Evolutionary conservation across 2,888 invertebrate genomes (phyloP).

Genomic region (Orgyia antiqua): DNA sequence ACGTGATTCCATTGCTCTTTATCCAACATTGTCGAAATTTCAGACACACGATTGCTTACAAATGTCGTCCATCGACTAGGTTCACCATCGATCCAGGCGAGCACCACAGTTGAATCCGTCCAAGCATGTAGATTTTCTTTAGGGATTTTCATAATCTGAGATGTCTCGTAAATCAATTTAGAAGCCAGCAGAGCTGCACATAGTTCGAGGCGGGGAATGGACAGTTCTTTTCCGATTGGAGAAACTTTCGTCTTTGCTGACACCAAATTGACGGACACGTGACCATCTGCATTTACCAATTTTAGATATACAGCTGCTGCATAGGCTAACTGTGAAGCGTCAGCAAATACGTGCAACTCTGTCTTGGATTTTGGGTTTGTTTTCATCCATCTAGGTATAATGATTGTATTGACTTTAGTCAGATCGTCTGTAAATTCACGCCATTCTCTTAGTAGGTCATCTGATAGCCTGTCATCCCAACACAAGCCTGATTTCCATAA

Average conservation of each 20-base stretch:
- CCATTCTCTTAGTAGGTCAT: constrained; percentile 1
- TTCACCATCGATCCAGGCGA: constrained; percentile 1
- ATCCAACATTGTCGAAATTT: background rate
- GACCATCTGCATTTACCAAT: background rate
- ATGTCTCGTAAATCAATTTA: constrained; percentile 4
- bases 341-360: background rate
- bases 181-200: constrained; percentile 6
- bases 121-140: background rate
- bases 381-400: constrained; percentile 1
- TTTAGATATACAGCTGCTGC: background rate
- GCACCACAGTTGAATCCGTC: no score
- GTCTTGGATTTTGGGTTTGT: background rate
- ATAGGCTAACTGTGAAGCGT: constrained; percentile 1
- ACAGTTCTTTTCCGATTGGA: background rate
- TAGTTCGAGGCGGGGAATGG: constrained; percentile 6
- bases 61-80: constrained; percentile 1
- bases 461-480: constrained; percentile 4
- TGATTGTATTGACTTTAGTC: background rate
- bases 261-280: background rate
- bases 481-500: constrained; percentile 1
- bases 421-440: background rate
- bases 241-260: constrained; percentile 6
- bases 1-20: background rate
- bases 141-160: constrained; percentile 1
- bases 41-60: constrained; percentile 1